Evolutionary conservation across 2,888 invertebrate genomes (phyloP), one percentile per base, ranked within the genome.

Genomic region (Prionchulus punctatus): DNA sequence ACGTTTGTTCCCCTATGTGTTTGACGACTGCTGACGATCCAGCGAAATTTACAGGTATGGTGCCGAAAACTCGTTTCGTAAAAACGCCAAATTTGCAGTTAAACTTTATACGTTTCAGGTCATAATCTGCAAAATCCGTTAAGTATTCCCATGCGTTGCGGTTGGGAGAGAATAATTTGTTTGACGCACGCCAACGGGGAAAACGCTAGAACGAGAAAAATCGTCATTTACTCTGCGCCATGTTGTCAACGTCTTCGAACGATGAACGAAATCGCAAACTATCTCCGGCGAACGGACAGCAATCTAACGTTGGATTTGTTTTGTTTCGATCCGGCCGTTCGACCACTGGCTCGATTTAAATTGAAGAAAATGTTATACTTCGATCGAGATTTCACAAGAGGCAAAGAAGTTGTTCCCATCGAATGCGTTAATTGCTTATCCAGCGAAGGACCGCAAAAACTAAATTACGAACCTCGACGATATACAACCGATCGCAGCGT

Each of bases 231-330:
- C 21, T 12, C 7, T 21, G 4, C 42, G 3, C 54, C 54, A 2
- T 54, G 54, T 27, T n/a, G 26, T 7, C 3, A 54, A 21, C 7
- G n/a, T 7, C 51, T n/a, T n/a, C n/a, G n/a, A n/a, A n/a, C n/a
- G n/a, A n/a, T n/a, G n/a, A n/a, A n/a, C n/a, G n/a, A n/a, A n/a
- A n/a, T n/a, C n/a, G n/a, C n/a, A n/a, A n/a, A 51, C 7, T 47
- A 52, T 28, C 26, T 55, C 27, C n/a, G 7, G 2, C 3, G 18
- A 2, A 56, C 52, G 2, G 26, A 53, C 2, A 25, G 42, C 23
- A 2, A n/a, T 2, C 21, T 56, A 26, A 54, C 56, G 52, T n/a
- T 56, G 3, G 56, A 56, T 54, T 31, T 3, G 2, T 56, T 56
- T 27, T 30, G n/a, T 21, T 54, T 56, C 3, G 51, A 56, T 23